These are phyloP conservation scores for Anthoscopus minutus DNA, from an alignment of 2,113 vertebrate genomes.

Conservation along the genomic window DNA sequence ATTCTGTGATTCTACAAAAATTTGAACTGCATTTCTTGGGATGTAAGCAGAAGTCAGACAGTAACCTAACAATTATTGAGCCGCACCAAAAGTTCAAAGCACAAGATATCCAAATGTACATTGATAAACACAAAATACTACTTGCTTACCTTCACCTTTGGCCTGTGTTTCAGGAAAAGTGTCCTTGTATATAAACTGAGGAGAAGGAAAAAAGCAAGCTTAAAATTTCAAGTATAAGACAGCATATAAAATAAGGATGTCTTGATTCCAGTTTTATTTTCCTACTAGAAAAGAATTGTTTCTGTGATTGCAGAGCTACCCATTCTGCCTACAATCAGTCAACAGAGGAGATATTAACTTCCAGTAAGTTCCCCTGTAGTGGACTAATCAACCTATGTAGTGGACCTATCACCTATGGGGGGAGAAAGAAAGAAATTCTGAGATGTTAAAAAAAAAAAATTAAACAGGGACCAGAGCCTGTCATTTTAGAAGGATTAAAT, in stretches of 20 bases:
- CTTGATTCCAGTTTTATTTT: not conserved
- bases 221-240: not conserved
- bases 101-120: not conserved
- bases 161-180: constrained; percentile 91
- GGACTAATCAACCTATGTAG: no score
- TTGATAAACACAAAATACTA: not conserved
- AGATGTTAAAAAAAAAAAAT: not conserved
- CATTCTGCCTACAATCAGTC: not conserved
- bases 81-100: not conserved
- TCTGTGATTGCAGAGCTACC: not conserved
- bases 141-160: constrained; percentile 87
- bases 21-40: not conserved
- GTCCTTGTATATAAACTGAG: constrained; percentile 92
- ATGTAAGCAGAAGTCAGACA: not conserved
- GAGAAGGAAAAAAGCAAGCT: not conserved
- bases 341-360: not conserved
- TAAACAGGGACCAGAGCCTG: not conserved
- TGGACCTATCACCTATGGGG: not conserved
- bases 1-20: not conserved
- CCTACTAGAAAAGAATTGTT: not conserved
- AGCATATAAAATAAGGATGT: not conserved
- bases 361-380: not conserved
- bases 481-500: not conserved
- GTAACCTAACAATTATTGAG: not conserved
- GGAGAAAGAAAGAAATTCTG: not conserved